Evolutionary conservation across 1,140 invertebrate genomes (phyloP).

Genomic region (Drosophila watanabei): DNA sequence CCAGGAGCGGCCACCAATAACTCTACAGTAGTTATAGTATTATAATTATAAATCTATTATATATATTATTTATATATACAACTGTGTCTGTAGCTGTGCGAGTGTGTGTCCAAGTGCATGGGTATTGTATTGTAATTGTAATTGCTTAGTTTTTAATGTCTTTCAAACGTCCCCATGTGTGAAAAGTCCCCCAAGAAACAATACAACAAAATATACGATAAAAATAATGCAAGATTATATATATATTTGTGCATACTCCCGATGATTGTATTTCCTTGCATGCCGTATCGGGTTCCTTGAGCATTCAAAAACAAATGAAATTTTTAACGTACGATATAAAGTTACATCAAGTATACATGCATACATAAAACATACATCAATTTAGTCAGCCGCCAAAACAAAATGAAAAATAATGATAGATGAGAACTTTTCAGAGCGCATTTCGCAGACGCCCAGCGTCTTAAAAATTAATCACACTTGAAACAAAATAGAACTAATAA

Average conservation of each 20-base stretch:
- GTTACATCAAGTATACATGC: constrained; percentile 53
- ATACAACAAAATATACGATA: constrained; percentile 38
- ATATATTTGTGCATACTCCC: constrained; percentile 36
- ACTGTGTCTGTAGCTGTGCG: constrained; percentile 52
- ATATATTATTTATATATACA: constrained; percentile 52
- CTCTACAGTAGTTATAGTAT: constrained; percentile 80
- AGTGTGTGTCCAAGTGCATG: constrained; percentile 49
- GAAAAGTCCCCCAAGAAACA: constrained; percentile 28
- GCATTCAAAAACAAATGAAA: constrained; percentile 60
- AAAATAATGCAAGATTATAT: constrained; percentile 37
- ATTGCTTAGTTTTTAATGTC: constrained; percentile 60
- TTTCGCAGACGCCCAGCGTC: constrained; percentile 78
- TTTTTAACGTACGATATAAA: constrained; percentile 58
- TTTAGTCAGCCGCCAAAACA: constrained; percentile 70
- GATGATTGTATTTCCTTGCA: constrained; percentile 61
- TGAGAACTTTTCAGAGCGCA: constrained; percentile 66
- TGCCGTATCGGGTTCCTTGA: constrained; percentile 61
- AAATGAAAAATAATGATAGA: constrained; percentile 23
- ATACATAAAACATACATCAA: constrained; percentile 19
- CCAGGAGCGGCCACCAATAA: constrained; percentile 60
- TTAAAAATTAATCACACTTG: constrained; percentile 59
- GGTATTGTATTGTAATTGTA: constrained; percentile 38
- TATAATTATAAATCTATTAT: constrained; percentile 61
- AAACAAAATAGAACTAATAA: constrained; percentile 38
- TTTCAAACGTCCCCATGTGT: constrained; percentile 68